Evolutionary conservation across 2,888 invertebrate species (phyloP), one percentile per base, ranked within the genome.

Genomic region (Apodemia hepburni): DNA sequence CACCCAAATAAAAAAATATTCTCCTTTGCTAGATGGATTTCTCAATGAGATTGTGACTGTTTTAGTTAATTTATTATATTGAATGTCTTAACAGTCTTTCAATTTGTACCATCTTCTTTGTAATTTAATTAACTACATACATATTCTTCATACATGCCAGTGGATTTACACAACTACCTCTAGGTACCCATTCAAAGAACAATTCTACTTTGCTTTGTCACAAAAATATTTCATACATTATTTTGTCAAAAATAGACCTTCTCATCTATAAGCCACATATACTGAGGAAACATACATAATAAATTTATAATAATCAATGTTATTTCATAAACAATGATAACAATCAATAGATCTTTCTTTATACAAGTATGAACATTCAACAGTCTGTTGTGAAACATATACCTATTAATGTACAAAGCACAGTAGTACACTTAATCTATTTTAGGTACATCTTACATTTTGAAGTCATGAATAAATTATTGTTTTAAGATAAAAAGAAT

Each of bases 251-350:
- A 89, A 89, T 89, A 90, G 83, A 87, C 80, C 85, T 86, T 70
- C 84, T 73, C 85, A 81, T 78, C 82, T 78, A 81, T 81, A 70
- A 80, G 79, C 81, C 82, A 84, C 82, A 86, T 82, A 80, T 82
- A 82, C 77, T 77, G 82, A 85, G 83, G 82, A 85, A 85, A 86
- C 86, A 83, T 81, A 83, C 84, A 82, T 82, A 85, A 87, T 87
- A 87, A 85, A 85, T 87, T 86, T 86, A 86, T 85, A 84, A 85
- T 86, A 87, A 84, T 82, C 82, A 89, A 89, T 87, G 85, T 87
- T 81, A 83, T 81, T 83, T 86, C 81, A 83, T 84, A 87, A 86
- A 87, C 85, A 88, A 87, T 87, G 82, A 86, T 87, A 90, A 88
- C 88, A 87, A 84, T 79, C 78, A 81, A 88, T 89, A 90, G 83